Percentiles rank a stretch among this genome's conserved stretches.
Conservation (phyloP, 2,888 invertebrate species). For the Sminthurinus aureus region DNA sequence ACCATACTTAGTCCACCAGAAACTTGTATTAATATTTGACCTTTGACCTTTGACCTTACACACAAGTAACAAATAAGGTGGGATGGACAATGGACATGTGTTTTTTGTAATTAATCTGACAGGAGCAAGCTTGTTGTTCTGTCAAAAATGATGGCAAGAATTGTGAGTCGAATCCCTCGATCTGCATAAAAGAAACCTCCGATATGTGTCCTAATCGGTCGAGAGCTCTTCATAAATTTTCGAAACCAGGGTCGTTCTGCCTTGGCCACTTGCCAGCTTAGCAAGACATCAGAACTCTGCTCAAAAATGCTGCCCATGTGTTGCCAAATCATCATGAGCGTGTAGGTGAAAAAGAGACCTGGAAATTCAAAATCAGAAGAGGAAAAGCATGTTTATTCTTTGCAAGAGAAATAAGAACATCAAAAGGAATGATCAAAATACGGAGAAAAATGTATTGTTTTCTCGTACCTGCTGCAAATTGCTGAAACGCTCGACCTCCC, state of each 20-base stretch:
- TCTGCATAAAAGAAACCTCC: conserved; percentile 26
- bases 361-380: no score
- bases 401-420: no score
- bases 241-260: background rate
- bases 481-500: conserved; percentile 5
- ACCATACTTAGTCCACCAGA: no score
- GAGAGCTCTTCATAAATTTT: background rate
- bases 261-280: background rate
- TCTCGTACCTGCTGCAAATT: no score
- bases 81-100: no score
- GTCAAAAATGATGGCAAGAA: conserved; percentile 21
- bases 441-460: no score
- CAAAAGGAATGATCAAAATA: no score
- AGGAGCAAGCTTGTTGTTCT: background rate
- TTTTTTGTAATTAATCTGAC: no score
- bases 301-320: conserved; percentile 7
- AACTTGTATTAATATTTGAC: no score
- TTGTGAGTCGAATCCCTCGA: conserved; percentile 25
- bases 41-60: no score
- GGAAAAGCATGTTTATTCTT: no score
- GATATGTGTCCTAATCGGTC: conserved; percentile 6
- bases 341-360: background rate
- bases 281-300: background rate
- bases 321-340: conserved; percentile 7
- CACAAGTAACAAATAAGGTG: no score